Conservation (phyloP, 2,113 vertebrate species). For the Prunella fulvescens region DNA sequence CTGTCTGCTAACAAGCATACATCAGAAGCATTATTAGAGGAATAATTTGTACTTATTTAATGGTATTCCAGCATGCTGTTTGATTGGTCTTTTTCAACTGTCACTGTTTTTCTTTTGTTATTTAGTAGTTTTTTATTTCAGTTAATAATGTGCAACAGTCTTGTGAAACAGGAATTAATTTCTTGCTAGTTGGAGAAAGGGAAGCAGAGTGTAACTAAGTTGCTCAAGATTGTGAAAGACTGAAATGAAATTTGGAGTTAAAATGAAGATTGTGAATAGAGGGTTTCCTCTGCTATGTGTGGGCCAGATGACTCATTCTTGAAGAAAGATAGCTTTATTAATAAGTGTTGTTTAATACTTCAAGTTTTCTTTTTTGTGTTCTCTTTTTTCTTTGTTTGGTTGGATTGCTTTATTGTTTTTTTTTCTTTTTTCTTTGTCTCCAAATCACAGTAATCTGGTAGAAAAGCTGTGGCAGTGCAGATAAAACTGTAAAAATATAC, state of each 20-base stretch:
- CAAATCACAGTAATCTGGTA: neutral
- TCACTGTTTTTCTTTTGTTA: neutral
- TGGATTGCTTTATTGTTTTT: neutral
- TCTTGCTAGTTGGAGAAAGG: neutral
- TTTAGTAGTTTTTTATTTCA: neutral
- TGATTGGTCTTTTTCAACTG: neutral
- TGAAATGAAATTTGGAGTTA: neutral
- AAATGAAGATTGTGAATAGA: neutral
- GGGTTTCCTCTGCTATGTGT: neutral
- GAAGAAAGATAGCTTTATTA: neutral
- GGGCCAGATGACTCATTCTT: neutral
- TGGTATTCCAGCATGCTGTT: neutral
- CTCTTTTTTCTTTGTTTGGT: neutral
- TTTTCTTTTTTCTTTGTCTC: neutral
- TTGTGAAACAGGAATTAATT: neutral
- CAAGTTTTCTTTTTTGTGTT: neutral
- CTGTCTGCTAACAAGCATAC: neutral
- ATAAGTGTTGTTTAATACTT: neutral
- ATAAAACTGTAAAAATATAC: neutral
- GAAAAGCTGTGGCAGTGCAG: neutral
- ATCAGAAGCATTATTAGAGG: neutral
- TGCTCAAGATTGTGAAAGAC: neutral
- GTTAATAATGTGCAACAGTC: neutral
- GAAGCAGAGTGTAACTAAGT: neutral
- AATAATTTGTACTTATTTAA: neutral